phyloP scores from a whole-genome alignment of 2,113 vertebrate species.

The Leucoraja erinaceus region DNA sequence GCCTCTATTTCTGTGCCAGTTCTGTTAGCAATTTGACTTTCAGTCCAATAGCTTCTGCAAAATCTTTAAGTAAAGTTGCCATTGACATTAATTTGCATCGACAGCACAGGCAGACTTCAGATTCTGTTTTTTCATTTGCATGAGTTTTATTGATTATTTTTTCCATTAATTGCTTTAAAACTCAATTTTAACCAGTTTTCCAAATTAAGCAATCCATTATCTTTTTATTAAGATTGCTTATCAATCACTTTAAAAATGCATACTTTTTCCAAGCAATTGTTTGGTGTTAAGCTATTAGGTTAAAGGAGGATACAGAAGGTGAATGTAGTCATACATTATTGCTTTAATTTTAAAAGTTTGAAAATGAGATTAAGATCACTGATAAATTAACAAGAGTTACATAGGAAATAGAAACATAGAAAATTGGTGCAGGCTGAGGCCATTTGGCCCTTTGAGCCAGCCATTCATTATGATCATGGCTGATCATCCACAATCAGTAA shows the following conservation, averaged over 20 bases:
- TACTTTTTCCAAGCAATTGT: not conserved
- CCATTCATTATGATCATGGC: too few species aligned
- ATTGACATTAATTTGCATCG: not conserved
- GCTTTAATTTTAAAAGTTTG: not conserved
- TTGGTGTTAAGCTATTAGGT: not conserved
- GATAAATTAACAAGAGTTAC: not conserved
- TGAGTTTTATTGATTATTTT: too few species aligned
- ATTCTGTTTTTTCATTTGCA: too few species aligned
- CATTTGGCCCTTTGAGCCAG: too few species aligned
- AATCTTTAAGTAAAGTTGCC: not conserved
- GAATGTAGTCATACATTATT: not conserved
- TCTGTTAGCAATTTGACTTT: not conserved
- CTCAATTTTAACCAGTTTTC: too few species aligned
- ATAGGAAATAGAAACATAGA: too few species aligned
- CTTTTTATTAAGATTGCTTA: not conserved
- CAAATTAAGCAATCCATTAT: too few species aligned
- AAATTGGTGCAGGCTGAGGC: too few species aligned
- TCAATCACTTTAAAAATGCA: not conserved
- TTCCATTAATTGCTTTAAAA: too few species aligned
- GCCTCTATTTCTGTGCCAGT: not conserved
- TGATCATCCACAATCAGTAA: too few species aligned
- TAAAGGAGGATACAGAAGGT: not conserved
- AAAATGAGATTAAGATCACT: not conserved
- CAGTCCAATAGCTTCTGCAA: not conserved
- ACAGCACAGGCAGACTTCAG: not conserved